These are phyloP conservation scores for Thecocarcelia acutangulata DNA, from an alignment of 2,888 invertebrate species.

Conservation along the genomic window DNA sequence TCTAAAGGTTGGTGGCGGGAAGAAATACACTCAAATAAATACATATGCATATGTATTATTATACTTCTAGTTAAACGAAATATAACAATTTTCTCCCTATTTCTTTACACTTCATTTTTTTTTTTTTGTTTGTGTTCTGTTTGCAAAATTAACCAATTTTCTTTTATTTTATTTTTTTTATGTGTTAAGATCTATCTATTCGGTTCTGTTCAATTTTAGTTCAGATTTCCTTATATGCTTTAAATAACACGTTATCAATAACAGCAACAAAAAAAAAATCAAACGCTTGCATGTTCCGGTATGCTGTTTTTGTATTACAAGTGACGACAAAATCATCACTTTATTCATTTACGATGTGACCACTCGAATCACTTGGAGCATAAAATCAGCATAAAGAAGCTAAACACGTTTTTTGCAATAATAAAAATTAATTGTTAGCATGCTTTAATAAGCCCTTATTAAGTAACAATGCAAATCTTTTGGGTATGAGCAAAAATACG, in stretches of 20 bases:
- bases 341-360: background rate
- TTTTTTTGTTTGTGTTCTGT: constrained; percentile 32
- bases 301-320: constrained; percentile 1
- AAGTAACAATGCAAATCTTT: constrained; percentile 2
- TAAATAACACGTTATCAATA: constrained; percentile 7
- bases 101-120: constrained; percentile 19
- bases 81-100: background rate
- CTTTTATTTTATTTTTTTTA: constrained; percentile 65
- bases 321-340: background rate
- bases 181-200: background rate
- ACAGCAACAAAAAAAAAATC: background rate
- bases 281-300: constrained; percentile 1
- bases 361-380: background rate
- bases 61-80: background rate
- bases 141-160: constrained; percentile 69
- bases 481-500: background rate
- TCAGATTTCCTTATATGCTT: constrained; percentile 24
- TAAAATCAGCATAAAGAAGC: background rate
- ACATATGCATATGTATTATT: background rate
- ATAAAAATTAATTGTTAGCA: constrained; percentile 39
- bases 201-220: constrained; percentile 8
- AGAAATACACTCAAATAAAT: background rate
- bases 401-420: constrained; percentile 7
- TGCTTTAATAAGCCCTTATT: constrained; percentile 34
- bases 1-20: constrained; percentile 88